Evolutionary conservation across 2,113 vertebrate genomes (phyloP).

Genomic region (Nestor notabilis): DNA sequence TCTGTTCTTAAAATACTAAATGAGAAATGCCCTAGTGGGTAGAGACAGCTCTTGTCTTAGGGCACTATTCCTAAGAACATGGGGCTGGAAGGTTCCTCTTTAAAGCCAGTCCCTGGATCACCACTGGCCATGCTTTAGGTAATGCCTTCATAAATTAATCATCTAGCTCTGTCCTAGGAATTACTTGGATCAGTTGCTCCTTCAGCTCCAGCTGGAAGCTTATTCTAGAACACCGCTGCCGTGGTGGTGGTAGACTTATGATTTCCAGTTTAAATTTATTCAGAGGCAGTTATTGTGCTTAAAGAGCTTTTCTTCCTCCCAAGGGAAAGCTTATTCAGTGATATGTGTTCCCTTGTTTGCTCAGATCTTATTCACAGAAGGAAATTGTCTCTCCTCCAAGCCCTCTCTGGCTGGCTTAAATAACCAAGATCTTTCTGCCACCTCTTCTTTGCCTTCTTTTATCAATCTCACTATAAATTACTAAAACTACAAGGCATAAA

Average conservation of each 20-base stretch:
- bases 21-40: background rate
- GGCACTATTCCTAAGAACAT: background rate
- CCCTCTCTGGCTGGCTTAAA: background rate
- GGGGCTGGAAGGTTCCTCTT: background rate
- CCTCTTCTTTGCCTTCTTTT: background rate
- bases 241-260: background rate
- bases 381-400: background rate
- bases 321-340: background rate
- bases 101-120: background rate
- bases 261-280: constrained; percentile 17
- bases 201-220: background rate
- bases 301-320: constrained; percentile 3
- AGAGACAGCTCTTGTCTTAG: background rate
- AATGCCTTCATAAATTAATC: background rate
- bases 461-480: background rate
- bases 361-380: background rate
- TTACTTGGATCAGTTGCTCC: background rate
- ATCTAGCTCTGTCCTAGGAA: background rate
- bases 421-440: background rate
- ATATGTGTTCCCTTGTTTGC: constrained; percentile 16
- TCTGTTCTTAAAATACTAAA: background rate
- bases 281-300: background rate
- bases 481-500: background rate
- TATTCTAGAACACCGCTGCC: background rate
- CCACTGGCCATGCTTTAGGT: background rate